A percentile compares a stretch with the other conserved stretches of the same genome.
Evolutionary conservation across 2,113 vertebrate genomes (phyloP).

Genomic region (Erpornis zantholeuca): DNA sequence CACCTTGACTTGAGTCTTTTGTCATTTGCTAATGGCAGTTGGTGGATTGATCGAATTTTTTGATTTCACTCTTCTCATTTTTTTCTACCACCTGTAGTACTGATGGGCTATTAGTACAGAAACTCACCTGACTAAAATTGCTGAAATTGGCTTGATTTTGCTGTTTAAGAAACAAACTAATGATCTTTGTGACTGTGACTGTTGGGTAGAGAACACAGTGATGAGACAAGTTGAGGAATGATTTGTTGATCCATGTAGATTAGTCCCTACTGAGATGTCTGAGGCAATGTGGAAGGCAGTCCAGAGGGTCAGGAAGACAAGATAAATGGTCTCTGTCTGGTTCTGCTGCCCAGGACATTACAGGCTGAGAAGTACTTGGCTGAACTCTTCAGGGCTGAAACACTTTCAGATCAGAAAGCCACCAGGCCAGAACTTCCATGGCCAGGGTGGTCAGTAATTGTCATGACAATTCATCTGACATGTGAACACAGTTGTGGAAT

Average conservation of each 20-base stretch:
- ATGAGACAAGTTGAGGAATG: neutral
- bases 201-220: neutral
- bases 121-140: neutral
- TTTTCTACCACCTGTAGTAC: neutral
- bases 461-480: neutral
- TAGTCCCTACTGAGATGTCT: neutral
- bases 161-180: neutral
- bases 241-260: neutral
- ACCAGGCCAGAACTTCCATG: too few species aligned
- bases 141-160: neutral
- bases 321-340: neutral
- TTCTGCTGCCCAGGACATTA: neutral
- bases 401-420: neutral
- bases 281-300: neutral
- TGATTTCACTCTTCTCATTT: neutral
- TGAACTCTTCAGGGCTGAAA: neutral
- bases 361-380: neutral
- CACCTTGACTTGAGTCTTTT: neutral
- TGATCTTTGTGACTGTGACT: neutral
- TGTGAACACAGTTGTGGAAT: neutral
- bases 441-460: neutral
- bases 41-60: neutral
- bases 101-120: neutral
- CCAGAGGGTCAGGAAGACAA: neutral
- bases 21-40: neutral